Conservation (phyloP, 1,140 invertebrate genomes). For the Homalodisca vitripennis region DNA sequence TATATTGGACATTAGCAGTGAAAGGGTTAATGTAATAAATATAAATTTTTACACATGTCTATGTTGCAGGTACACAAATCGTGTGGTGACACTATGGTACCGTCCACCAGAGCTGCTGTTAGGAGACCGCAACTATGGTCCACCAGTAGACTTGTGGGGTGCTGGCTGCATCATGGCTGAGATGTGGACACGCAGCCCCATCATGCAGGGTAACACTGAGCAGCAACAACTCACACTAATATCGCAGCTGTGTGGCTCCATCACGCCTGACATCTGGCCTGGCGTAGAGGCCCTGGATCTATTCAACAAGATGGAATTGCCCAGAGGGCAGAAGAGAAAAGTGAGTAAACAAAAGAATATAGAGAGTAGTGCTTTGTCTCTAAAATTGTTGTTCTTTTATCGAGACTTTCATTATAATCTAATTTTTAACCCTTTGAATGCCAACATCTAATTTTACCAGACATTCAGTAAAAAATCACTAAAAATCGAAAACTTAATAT, state of each 20-base stretch:
- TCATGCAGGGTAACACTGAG: constrained; percentile 87
- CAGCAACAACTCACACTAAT: constrained; percentile 96
- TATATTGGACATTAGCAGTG: too few species aligned
- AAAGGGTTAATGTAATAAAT: too few species aligned
- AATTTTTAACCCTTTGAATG: too few species aligned
- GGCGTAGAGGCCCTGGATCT: constrained; percentile 91
- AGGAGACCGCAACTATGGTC: constrained; percentile 94
- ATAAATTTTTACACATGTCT: too few species aligned
- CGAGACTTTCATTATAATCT: too few species aligned
- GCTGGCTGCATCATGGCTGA: constrained; percentile 99
- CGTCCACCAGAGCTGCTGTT: constrained; percentile 85
- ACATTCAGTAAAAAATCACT: too few species aligned
- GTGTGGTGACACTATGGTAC: constrained; percentile 98
- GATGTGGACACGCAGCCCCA: constrained; percentile 92
- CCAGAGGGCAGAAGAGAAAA: constrained; percentile 88
- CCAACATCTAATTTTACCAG: too few species aligned
- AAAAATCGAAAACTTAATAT: too few species aligned
- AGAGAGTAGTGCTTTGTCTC: constrained; percentile 21
- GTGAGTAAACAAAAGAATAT: constrained; percentile 48
- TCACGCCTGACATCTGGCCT: constrained; percentile 92
- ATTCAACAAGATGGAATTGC: constrained; percentile 88
- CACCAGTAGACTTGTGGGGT: constrained; percentile 97
- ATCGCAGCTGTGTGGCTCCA: constrained; percentile 94
- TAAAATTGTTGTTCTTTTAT: too few species aligned
- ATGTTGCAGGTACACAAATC: constrained; percentile 86